phyloP scores from a whole-genome alignment of 2,797 vertebrate genomes.

The Selene dorsalis region DNA sequence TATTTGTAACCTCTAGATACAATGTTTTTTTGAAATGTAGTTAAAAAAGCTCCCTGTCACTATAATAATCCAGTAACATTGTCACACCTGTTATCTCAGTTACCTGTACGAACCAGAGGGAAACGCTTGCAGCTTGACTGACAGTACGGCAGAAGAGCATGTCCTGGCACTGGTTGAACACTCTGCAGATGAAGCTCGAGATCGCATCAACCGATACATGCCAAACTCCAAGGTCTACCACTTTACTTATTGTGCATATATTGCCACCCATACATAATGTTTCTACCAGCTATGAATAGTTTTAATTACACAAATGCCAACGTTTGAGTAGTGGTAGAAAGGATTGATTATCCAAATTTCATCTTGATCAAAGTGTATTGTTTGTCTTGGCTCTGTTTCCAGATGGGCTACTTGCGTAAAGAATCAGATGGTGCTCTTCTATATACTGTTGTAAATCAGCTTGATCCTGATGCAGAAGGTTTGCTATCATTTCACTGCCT shows the following conservation, averaged over 20 bases:
- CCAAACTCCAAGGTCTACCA: constrained; percentile 92
- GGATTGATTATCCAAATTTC: neutral
- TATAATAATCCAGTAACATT: neutral
- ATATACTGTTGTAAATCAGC: constrained; percentile 93
- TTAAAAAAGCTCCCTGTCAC: neutral
- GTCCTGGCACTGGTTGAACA: constrained; percentile 97
- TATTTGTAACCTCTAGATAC: too few species aligned
- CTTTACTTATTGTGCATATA: neutral
- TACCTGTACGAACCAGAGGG: constrained; percentile 96
- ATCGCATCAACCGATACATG: constrained; percentile 93
- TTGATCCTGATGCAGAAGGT: constrained; percentile 94
- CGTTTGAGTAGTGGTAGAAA: neutral
- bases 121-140: constrained; percentile 95
- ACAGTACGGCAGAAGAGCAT: constrained; percentile 98
- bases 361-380: neutral
- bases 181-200: constrained; percentile 96
- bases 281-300: neutral
- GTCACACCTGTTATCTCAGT: constrained; percentile 73
- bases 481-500: constrained; percentile 45
- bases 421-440: constrained; percentile 87
- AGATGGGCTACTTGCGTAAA: constrained; percentile 97
- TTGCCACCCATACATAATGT: neutral
- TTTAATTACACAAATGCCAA: neutral
- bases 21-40: neutral
- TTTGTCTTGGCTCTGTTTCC: constrained; percentile 63